Evolutionary conservation across 2,797 vertebrate genomes (phyloP).

Genomic region (Artibeus jamaicensis): DNA sequence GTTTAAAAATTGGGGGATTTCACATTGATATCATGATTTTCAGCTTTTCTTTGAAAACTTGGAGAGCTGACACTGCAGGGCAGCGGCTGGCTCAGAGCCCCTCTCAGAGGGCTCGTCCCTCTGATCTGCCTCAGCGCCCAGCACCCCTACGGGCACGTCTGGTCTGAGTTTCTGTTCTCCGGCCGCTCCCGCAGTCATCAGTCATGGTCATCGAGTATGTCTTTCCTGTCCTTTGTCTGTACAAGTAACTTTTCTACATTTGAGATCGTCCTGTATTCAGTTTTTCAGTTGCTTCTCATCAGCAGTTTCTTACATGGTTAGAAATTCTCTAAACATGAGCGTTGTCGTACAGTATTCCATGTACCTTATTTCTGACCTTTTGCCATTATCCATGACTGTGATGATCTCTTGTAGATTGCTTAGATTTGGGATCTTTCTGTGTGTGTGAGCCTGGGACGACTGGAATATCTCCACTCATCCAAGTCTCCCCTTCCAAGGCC

Average conservation of each 20-base stretch:
- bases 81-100: not conserved
- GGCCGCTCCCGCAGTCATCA: not conserved
- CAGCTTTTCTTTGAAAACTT: not conserved
- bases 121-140: not conserved
- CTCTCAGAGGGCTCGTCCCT: not conserved
- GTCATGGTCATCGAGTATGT: not conserved
- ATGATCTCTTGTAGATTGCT: not conserved
- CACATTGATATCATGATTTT: not conserved
- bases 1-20: not conserved
- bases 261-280: not conserved
- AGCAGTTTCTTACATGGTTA: not conserved
- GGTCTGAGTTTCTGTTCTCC: not conserved
- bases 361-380: not conserved
- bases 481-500: not conserved
- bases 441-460: not conserved
- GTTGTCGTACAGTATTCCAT: not conserved
- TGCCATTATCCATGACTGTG: not conserved
- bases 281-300: not conserved
- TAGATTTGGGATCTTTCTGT: not conserved
- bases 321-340: not conserved
- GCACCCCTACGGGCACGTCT: not conserved
- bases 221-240: not conserved
- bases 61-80: fast-evolving
- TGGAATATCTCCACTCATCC: not conserved
- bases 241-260: not conserved